Percentiles rank a stretch among this genome's conserved stretches.
These are phyloP conservation scores for Thera britannica DNA, from an alignment of 2,888 invertebrate genomes.

Conservation along the genomic window DNA sequence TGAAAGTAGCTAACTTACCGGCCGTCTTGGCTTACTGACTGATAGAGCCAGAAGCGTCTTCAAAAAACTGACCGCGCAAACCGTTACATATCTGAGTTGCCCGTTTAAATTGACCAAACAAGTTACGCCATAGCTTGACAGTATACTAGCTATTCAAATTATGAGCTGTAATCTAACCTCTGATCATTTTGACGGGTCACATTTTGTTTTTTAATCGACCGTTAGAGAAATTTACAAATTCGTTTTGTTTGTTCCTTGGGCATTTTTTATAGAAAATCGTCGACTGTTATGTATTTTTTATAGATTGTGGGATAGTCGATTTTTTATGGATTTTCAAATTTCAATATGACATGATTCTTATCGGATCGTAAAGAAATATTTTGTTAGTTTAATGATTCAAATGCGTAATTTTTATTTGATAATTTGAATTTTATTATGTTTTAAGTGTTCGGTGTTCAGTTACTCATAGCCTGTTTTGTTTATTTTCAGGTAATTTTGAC, in stretches of 20 bases:
- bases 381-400: constrained; percentile 25
- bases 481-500: constrained; percentile 39
- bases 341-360: constrained; percentile 28
- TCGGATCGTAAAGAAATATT: constrained; percentile 33
- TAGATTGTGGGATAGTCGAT: constrained; percentile 29
- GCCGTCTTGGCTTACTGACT: too few species aligned
- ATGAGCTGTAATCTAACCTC: constrained; percentile 30
- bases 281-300: constrained; percentile 39
- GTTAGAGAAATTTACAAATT: constrained; percentile 40
- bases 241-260: constrained; percentile 39
- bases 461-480: constrained; percentile 35
- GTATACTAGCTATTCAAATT: constrained; percentile 1
- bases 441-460: constrained; percentile 31
- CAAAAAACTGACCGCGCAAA: too few species aligned
- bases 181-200: constrained; percentile 48
- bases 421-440: constrained; percentile 34
- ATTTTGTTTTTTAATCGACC: constrained; percentile 37
- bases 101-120: too few species aligned
- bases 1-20: too few species aligned
- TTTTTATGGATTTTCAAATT: constrained; percentile 31
- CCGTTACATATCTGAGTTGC: too few species aligned
- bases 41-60: too few species aligned
- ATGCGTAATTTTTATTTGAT: constrained; percentile 30
- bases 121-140: background rate
- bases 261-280: constrained; percentile 36